Conservation (phyloP, 2,888 invertebrate genomes). For the Malthinus seriepunctatus region DNA sequence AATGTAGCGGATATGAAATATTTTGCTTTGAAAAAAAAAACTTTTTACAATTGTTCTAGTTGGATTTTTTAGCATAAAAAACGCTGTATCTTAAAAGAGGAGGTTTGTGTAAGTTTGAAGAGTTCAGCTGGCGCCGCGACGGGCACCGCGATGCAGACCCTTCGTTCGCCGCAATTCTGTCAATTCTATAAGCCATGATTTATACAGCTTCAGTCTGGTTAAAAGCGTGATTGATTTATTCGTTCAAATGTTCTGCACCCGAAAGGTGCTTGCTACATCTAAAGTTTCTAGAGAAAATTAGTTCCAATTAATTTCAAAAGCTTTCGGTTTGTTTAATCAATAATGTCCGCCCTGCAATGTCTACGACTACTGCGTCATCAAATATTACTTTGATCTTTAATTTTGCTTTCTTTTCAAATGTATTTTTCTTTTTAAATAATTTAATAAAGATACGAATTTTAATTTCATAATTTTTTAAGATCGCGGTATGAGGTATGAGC, state of each 20-base stretch:
- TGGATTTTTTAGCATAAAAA: conserved; percentile 10
- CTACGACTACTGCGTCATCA: conserved; percentile 22
- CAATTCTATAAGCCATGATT: conserved; percentile 33
- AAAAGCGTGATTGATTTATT: conserved; percentile 35
- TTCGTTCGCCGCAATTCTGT: conserved; percentile 26
- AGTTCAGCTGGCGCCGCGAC: conserved; percentile 26
- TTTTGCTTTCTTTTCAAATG: too few relatives aligned
- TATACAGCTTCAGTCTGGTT: conserved; percentile 32
- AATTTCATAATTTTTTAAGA: too few relatives aligned
- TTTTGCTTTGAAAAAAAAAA: too few relatives aligned
- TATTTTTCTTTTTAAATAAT: too few relatives aligned
- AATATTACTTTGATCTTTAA: background rate
- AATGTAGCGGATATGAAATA: too few relatives aligned
- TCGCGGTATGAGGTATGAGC: too few relatives aligned
- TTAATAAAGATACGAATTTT: too few relatives aligned
- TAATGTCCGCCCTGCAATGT: conserved; percentile 15
- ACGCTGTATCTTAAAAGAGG: conserved; percentile 20
- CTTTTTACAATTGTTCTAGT: too few relatives aligned
- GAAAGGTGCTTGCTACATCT: conserved; percentile 17
- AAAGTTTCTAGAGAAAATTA: conserved; percentile 20
- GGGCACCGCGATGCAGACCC: conserved; percentile 23
- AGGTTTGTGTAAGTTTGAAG: conserved; percentile 16
- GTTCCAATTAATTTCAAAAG: conserved; percentile 24
- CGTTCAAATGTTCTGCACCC: conserved; percentile 24
- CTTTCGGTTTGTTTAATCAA: conserved; percentile 25